These are phyloP conservation scores for Trachymyrmex cornetzi DNA, from an alignment of 1,140 invertebrate species.

Conservation along the genomic window DNA sequence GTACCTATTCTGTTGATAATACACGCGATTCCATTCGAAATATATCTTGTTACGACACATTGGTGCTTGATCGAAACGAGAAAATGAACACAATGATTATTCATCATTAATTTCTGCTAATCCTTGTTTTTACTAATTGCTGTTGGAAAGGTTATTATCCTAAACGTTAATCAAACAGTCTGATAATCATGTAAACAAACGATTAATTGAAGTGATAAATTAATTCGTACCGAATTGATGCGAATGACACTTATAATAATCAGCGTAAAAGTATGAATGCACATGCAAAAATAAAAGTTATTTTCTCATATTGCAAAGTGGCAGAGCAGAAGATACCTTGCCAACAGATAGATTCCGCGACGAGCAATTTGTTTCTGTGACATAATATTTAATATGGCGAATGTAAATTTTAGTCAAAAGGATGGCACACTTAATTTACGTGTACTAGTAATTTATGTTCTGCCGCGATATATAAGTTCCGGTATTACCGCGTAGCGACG, in stretches of 20 bases:
- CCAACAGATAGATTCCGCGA: slow-evolving; percentile 17
- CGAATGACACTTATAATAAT: background rate
- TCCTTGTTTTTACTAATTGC: background rate
- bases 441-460: slow-evolving; percentile 31
- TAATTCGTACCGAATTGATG: background rate
- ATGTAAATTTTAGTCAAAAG: slow-evolving; percentile 32
- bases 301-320: background rate
- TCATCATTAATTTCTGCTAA: background rate
- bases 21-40: background rate
- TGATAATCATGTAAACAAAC: background rate
- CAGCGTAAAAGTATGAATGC: background rate
- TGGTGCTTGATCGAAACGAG: background rate
- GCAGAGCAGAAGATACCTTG: background rate
- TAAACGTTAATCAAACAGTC: background rate
- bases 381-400: slow-evolving; percentile 32
- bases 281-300: background rate
- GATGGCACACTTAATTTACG: slow-evolving; percentile 25
- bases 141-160: background rate
- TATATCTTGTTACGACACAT: background rate
- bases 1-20: background rate
- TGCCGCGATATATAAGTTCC: slow-evolving; percentile 42
- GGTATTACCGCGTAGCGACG: slow-evolving; percentile 10
- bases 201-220: background rate
- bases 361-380: background rate
- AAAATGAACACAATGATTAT: background rate